Evolutionary conservation across 1,140 invertebrate genomes (phyloP).

Genomic region (Drosophila guanche): DNA sequence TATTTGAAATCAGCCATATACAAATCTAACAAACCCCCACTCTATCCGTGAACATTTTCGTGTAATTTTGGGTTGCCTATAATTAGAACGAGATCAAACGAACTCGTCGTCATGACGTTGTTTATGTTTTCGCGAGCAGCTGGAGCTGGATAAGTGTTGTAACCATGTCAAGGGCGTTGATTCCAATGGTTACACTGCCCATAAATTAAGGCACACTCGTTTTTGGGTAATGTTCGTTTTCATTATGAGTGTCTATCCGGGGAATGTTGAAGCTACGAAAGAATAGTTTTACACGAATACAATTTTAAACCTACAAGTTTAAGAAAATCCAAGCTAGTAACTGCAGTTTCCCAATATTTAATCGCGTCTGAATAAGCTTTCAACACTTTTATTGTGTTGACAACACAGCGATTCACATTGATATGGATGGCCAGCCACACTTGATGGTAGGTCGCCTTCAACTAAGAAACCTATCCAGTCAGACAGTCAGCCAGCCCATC

Average conservation of each 20-base stretch:
- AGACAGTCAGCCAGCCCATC: slow-evolving; percentile 1
- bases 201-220: slow-evolving; percentile 26
- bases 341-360: too few species aligned
- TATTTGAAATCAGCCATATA: too few species aligned
- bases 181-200: slow-evolving; percentile 42
- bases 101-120: slow-evolving; percentile 30
- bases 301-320: too few species aligned
- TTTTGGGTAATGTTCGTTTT: slow-evolving; percentile 3
- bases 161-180: slow-evolving; percentile 72
- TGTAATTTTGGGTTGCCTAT: slow-evolving; percentile 13
- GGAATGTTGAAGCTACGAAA: too few species aligned
- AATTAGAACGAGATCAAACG: slow-evolving; percentile 58
- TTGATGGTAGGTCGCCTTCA: slow-evolving; percentile 16
- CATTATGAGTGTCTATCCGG: too few species aligned
- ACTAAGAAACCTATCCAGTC: slow-evolving; percentile 9
- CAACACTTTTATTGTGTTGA: slow-evolving; percentile 20
- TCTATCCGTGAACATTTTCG: slow-evolving; percentile 12
- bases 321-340: too few species aligned
- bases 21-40: not conserved
- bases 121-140: slow-evolving; percentile 40
- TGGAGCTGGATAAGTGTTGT: slow-evolving; percentile 51
- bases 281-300: too few species aligned
- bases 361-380: slow-evolving; percentile 12
- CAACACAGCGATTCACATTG: slow-evolving; percentile 27
- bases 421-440: slow-evolving; percentile 41